Evolutionary conservation across 2,113 vertebrate genomes (phyloP), one percentile per base, ranked within the genome.

Genomic region (Gymnarchus niloticus): DNA sequence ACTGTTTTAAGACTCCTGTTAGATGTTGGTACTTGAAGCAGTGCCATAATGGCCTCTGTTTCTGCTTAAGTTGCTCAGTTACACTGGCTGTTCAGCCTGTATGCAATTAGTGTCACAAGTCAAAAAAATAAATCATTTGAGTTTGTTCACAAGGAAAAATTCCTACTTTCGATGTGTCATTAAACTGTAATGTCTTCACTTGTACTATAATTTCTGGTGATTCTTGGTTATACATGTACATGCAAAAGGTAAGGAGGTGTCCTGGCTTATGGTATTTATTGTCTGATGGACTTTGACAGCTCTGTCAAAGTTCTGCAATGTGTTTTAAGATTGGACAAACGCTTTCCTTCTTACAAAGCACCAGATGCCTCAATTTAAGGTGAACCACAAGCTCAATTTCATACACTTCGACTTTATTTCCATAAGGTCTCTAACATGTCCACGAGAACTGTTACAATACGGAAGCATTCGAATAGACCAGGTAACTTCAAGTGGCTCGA

Each of bases 181-280:
- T 80, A 41, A 44, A 25, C 37, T 48, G n/a, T 80, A 80, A 7
- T 2, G 17, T 6, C 23, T 4, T 69, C 9, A 69, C 8, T 4
- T 25, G 3, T 9, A 25, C 21, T 25, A 69, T 69, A 2, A 25
- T 8, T 69, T 3, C 61, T 69, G 56, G 12, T 69, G 61, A 69
- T 25, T 23, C 21, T n/a, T 17, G 8, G 37, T 33, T 37, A 17
- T 41, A 51, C 9, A 65, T 6, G 41, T 19, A 61, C 25, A 21
- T 54, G 17, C 14, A 51, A 84, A 19, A 69, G 23, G 6, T 41
- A 51, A 81, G 84, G 49, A 86, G 51, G 41, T 83, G 91, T 91
- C 87, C 84, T 51, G 85, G 88, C 90, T 89, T 90, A 90, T 83
- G 59, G 52, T 57, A 87, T 90, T 7, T 54, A 14, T 54, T 54